These are phyloP conservation scores for Oncopodura yosiiana DNA, from an alignment of 1,140 invertebrate species.

Conservation along the genomic window DNA sequence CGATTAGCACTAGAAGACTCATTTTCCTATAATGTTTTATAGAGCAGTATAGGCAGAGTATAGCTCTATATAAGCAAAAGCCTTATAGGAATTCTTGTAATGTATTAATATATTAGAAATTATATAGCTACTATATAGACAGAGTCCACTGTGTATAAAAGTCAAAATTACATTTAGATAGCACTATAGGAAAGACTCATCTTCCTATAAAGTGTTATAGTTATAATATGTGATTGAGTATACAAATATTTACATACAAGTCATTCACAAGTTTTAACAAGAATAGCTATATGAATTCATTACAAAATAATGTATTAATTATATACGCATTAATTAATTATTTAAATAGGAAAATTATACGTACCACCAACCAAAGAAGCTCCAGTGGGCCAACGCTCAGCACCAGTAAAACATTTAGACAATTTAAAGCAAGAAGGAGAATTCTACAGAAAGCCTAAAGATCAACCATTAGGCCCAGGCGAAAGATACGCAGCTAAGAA, in stretches of 20 bases:
- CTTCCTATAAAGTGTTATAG: constrained; percentile 37
- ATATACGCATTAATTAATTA: constrained; percentile 3
- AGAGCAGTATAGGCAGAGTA: too few relatives aligned
- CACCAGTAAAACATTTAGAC: constrained; percentile 22
- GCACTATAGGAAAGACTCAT: constrained; percentile 28
- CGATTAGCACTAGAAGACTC: too few relatives aligned
- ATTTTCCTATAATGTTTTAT: too few relatives aligned
- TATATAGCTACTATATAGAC: too few relatives aligned
- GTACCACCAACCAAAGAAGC: not conserved
- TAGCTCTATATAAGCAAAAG: too few relatives aligned
- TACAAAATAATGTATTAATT: not conserved
- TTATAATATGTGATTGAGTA: constrained; percentile 41
- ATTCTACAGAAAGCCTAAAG: not conserved
- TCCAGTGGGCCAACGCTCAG: constrained; percentile 5
- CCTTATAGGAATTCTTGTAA: too few relatives aligned
- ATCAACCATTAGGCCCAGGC: not conserved
- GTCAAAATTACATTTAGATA: constrained; percentile 50
- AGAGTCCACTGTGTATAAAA: too few relatives aligned
- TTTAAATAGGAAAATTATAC: constrained; percentile 10
- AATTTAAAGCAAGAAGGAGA: constrained; percentile 14
- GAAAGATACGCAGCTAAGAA: not conserved
- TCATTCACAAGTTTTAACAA: constrained; percentile 42
- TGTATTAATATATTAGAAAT: too few relatives aligned
- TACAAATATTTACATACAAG: constrained; percentile 53
- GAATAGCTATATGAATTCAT: not conserved